Evolutionary conservation across 1,140 invertebrate species (phyloP).

Genomic region (Patella vulgata): DNA sequence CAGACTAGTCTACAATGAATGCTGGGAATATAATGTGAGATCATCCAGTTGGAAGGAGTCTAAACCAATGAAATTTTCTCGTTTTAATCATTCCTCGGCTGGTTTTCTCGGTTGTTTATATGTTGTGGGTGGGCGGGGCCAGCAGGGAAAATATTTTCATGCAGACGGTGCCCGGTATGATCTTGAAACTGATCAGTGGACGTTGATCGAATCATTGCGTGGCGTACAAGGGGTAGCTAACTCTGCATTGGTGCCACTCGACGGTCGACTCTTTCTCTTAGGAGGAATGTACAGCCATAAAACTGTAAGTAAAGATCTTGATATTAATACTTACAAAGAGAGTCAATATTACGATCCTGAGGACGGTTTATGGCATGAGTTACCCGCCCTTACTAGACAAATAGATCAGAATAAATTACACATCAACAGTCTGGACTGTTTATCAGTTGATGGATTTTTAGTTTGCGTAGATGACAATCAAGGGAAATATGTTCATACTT

Average conservation of each 20-base stretch:
- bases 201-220: constrained; percentile 1
- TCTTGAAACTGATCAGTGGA: constrained; percentile 23
- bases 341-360: constrained; percentile 18
- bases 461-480: constrained; percentile 12
- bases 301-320: background rate
- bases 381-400: constrained; percentile 1
- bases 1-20: constrained; percentile 14
- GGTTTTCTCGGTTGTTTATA: constrained; percentile 8
- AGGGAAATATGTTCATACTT: constrained; percentile 10
- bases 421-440: constrained; percentile 2
- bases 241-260: constrained; percentile 12
- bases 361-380: constrained; percentile 16
- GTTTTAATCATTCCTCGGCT: constrained; percentile 17
- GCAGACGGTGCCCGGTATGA: constrained; percentile 18
- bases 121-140: constrained; percentile 13
- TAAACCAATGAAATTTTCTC: constrained; percentile 11
- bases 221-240: constrained; percentile 15
- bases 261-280: constrained; percentile 20
- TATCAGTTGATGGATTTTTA: constrained; percentile 15
- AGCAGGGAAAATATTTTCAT: background rate
- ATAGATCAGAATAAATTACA: constrained; percentile 6
- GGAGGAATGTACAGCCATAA: constrained; percentile 13
- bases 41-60: constrained; percentile 10
- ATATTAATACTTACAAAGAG: constrained; percentile 7
- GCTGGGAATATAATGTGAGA: constrained; percentile 8